Evolutionary conservation across 2,888 invertebrate genomes (phyloP), one percentile per base, ranked within the genome.

Genomic region (Acanthoscelides obtectus): DNA sequence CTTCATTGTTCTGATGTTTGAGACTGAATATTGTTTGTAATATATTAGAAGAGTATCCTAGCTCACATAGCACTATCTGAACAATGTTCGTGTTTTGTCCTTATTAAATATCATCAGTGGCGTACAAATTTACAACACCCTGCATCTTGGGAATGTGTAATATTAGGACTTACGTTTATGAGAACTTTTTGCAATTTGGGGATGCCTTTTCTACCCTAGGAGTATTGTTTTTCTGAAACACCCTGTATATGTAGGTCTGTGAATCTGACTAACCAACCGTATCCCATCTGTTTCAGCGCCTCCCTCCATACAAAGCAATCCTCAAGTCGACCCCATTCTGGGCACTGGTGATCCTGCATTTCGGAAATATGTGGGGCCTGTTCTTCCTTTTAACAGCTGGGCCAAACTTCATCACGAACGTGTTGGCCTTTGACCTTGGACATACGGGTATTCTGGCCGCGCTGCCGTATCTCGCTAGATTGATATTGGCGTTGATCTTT

Each of bases 371-470:
- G 72, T 94, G 93, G 90, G 91, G 94, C 0, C 82, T 94, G 25
- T 93, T 91, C 83, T 92, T 94, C 81, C 88, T 93, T 69, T 89
- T 93, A 85, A 93, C 92, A 0, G 91, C 91, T 64, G 92, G 93
- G 67, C 93, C 93, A 5, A 91, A 92, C 78, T 94, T 91, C 81
- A 88, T 94, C 79, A 91, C 92, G 66, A 91, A 91, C 77, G 88
- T 92, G 0, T 84, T 94, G 67, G 92, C 92, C 5, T 93, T 93
- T 70, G 88, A 92, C 79, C 81, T 94, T 20, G 87, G 90, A 0
- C 89, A 91, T 45, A 92, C 93, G 12, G 93, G 94, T 20, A 85
- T 90, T 0, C 86, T 93, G 67, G 90, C 93, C 0, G 89, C 92
- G 0, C 80, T 93, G 69, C 94, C 94, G 0, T 93, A 93, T 82